Conservation (phyloP, 2,797 vertebrate species). For the Melanotaenia pygmaea region DNA sequence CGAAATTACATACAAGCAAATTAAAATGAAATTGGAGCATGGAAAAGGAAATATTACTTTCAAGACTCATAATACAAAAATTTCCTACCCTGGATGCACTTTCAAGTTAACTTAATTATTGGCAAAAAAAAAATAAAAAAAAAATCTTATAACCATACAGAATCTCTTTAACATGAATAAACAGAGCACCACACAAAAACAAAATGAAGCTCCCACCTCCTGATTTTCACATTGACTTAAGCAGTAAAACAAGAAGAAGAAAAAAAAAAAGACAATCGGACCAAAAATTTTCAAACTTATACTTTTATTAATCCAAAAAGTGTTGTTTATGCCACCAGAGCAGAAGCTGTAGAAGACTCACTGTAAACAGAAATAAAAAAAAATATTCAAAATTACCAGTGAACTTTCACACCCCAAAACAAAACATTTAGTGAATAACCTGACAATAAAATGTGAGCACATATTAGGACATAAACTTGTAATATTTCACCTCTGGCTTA, state of each 20-base stretch:
- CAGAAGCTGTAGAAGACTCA: constrained; percentile 98
- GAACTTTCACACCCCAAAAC: neutral
- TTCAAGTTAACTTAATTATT: neutral
- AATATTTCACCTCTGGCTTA: neutral
- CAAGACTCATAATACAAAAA: neutral
- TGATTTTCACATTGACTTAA: neutral
- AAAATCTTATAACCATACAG: neutral
- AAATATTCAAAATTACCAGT: neutral
- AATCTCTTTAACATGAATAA: neutral
- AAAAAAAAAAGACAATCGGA: constrained; percentile 20
- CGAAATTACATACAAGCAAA: neutral
- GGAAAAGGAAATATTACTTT: neutral
- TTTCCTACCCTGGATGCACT: neutral
- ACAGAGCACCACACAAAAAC: neutral
- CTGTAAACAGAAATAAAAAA: constrained; percentile 77
- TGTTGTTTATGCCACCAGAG: constrained; percentile 93
- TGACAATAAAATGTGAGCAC: neutral
- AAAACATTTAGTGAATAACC: neutral
- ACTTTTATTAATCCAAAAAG: constrained; percentile 87
- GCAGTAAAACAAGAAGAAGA: neutral
- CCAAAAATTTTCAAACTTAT: constrained; percentile 65
- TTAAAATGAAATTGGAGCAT: neutral
- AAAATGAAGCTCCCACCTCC: neutral
- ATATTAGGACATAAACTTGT: neutral
- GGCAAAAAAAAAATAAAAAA: too few relatives aligned